These are phyloP conservation scores for Hemichromis elongatus DNA, from an alignment of 2,113 vertebrate species.

Conservation along the genomic window DNA sequence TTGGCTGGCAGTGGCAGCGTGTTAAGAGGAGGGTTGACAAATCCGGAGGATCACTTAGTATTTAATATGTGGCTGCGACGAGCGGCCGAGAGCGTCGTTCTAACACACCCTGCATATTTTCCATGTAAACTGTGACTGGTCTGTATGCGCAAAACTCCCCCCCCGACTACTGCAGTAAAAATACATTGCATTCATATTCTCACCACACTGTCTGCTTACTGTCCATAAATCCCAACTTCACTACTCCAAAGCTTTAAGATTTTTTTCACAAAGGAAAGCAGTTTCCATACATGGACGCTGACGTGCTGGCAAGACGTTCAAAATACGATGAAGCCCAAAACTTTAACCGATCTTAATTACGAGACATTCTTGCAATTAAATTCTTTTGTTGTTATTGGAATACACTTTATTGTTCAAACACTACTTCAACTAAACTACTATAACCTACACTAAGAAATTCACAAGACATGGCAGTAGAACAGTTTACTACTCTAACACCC, in stretches of 20 bases:
- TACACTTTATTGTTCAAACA: background rate
- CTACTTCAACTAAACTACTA: background rate
- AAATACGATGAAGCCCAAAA: background rate
- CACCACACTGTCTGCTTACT: background rate
- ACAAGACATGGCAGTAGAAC: background rate
- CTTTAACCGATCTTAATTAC: background rate
- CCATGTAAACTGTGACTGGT: background rate
- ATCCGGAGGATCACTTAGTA: constrained; percentile 19
- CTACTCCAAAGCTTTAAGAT: background rate
- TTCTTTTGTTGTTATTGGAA: background rate
- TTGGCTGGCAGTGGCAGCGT: background rate
- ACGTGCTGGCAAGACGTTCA: background rate
- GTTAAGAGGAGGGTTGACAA: constrained; percentile 36
- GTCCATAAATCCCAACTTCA: background rate
- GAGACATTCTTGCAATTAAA: background rate
- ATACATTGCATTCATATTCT: background rate
- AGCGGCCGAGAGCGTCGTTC: constrained; percentile 22
- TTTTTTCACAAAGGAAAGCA: background rate
- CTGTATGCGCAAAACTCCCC: background rate
- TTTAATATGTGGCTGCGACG: background rate
- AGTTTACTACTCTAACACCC: background rate
- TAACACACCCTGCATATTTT: constrained; percentile 1
- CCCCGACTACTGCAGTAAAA: background rate
- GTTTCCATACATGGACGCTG: background rate
- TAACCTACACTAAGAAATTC: background rate